Evolutionary conservation across 2,888 invertebrate genomes (phyloP), one percentile per base, ranked within the genome.

Genomic region (Eupithecia subfuscata): DNA sequence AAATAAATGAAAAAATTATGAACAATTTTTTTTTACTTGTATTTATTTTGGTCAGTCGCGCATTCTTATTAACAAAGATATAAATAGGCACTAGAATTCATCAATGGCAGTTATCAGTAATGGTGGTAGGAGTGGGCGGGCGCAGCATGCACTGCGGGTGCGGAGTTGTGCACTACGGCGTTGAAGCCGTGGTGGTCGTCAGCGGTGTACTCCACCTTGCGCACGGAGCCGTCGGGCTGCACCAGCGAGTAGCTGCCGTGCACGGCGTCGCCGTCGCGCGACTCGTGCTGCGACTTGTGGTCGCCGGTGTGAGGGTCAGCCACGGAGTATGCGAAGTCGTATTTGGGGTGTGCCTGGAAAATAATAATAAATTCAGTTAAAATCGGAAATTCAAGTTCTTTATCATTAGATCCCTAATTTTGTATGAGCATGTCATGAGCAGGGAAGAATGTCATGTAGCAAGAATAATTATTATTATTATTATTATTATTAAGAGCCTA

Each of bases 211-310:
- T 95, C 94, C 68, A 95, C 95, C 75, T 93, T 95, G 84, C 95
- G 92, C 73, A 94, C 88, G 84, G 95, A 87, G 80, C 90, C 95
- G 40, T 95, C 95, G 69, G 95, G 95, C 85, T 95, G 95, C 80
- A 95, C 92, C 75, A 95, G 90, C 65, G 95, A 94, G 89, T 96
- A 96, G 86, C 95, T 95, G 73, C 96, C 96, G 85, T 95, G 95
- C 74, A 96, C 96, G 71, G 90, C 89, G 85, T 95, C 95, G 45
- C 95, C 95, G 80, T 95, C 95, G 83, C 94, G 91, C 80, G 87
- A 88, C 86, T 95, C 95, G 84, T 94, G 92, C 87, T 95, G 95
- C 63, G 91, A 90, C 88, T 96, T 95, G 87, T 95, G 92, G 90
- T 96, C 96, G 48, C 95, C 96, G 79, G 95, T 95, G 84, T 95